These are phyloP conservation scores for Gymnocephalus cernua DNA, from an alignment of 2,113 vertebrate genomes.

Conservation along the genomic window DNA sequence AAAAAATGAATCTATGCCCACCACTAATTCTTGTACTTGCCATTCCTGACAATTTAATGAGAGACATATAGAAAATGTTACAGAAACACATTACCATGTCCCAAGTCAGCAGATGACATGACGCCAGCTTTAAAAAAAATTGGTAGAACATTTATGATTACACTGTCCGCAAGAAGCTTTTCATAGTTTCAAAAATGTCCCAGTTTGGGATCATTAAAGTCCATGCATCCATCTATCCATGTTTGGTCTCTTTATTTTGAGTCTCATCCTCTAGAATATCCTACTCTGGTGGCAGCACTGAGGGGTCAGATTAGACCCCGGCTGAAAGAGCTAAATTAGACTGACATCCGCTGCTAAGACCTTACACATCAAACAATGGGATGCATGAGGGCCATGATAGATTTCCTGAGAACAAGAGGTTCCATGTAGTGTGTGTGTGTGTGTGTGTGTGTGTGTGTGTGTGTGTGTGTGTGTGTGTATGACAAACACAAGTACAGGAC, in stretches of 20 bases:
- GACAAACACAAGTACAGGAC: background rate
- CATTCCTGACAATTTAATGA: background rate
- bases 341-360: slow-evolving; percentile 2
- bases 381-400: slow-evolving; percentile 3
- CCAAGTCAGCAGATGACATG: background rate
- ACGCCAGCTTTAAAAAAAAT: background rate
- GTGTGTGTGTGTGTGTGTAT: background rate
- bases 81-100: background rate
- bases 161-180: background rate
- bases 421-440: background rate
- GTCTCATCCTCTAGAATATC: slow-evolving; percentile 1
- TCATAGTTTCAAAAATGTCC: background rate
- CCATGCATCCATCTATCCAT: too few species aligned
- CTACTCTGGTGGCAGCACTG: background rate
- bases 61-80: background rate
- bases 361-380: slow-evolving; percentile 22
- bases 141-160: background rate
- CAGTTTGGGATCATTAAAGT: too few species aligned
- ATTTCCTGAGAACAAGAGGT: slow-evolving; percentile 4
- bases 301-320: background rate
- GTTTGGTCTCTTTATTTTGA: background rate
- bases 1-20: too few species aligned
- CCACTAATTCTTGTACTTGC: background rate
- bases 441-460: background rate
- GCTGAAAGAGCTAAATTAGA: slow-evolving; percentile 3